Conservation (phyloP, 2,888 invertebrate species). For the Bedellia somnulentella region DNA sequence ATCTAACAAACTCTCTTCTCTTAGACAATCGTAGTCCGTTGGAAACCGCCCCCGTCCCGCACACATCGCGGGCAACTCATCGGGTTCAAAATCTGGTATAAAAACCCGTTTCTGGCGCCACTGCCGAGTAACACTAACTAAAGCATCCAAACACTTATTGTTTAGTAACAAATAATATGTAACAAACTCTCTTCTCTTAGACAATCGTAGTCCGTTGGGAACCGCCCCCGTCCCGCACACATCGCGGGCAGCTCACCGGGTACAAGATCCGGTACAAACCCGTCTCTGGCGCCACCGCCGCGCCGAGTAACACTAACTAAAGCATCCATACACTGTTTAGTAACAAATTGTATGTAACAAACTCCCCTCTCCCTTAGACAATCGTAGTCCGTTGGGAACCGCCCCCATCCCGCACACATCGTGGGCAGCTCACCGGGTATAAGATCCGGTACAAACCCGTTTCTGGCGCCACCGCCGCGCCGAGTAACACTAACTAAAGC, state of each 20-base stretch:
- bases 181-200: constrained; percentile 59
- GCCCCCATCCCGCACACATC: constrained; percentile 79
- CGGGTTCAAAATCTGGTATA: constrained; percentile 94
- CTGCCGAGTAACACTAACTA: no score
- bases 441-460: constrained; percentile 82
- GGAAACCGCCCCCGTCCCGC: constrained; percentile 87
- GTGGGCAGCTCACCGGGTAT: constrained; percentile 95
- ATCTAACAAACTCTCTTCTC: no score
- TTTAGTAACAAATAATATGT: no score
- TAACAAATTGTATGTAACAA: no score
- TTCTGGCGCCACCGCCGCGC: constrained; percentile 7
- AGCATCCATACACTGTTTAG: no score
- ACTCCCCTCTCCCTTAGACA: constrained; percentile 65
- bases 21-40: constrained; percentile 84
- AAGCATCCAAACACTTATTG: no score
- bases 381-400: constrained; percentile 92
- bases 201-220: constrained; percentile 91
- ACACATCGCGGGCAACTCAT: constrained; percentile 90
- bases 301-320: no score
- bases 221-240: constrained; percentile 78
- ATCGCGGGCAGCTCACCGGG: constrained; percentile 94
- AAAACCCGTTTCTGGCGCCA: constrained; percentile 30
- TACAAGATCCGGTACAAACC: constrained; percentile 87
- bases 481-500: no score
- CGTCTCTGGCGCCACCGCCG: constrained; percentile 7